Evolutionary conservation across 2,797 vertebrate genomes (phyloP).

Genomic region (Coregonus ussuriensis): DNA sequence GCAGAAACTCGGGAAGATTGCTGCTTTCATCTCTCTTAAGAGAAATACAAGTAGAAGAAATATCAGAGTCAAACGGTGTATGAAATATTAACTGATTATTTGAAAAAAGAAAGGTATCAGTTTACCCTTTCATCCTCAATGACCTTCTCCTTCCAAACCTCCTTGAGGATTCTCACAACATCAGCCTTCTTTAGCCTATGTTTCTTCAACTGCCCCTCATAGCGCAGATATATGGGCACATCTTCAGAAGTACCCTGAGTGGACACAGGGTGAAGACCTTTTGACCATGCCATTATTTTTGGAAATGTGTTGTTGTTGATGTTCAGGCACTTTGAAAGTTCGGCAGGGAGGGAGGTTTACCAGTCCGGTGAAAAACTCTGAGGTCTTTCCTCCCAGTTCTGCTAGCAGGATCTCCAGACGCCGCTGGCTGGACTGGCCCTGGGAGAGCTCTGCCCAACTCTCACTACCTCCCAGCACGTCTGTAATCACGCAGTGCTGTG

Average conservation of each 20-base stretch:
- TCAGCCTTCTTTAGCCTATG: slow-evolving; percentile 65
- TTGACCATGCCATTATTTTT: not conserved
- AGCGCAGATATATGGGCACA: slow-evolving; percentile 70
- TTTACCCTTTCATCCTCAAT: slow-evolving; percentile 56
- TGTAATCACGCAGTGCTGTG: slow-evolving; percentile 50
- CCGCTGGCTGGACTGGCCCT: slow-evolving; percentile 72
- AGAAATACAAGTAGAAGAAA: not conserved
- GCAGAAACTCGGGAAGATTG: not conserved
- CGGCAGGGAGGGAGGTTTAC: slow-evolving; percentile 53
- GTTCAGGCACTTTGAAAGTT: not conserved
- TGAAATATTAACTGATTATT: not conserved
- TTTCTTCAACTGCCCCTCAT: slow-evolving; percentile 70
- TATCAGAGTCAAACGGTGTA: not conserved
- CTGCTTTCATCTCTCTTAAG: not conserved
- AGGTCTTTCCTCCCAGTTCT: slow-evolving; percentile 60
- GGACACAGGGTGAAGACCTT: not conserved
- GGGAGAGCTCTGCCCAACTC: slow-evolving; percentile 60
- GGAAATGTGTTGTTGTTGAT: no score
- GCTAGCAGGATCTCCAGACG: slow-evolving; percentile 72
- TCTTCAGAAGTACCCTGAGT: slow-evolving; percentile 64
- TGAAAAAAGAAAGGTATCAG: not conserved
- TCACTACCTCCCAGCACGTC: slow-evolving; percentile 50
- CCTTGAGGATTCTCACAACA: slow-evolving; percentile 66
- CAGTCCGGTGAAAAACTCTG: slow-evolving; percentile 63
- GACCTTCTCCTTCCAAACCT: slow-evolving; percentile 75